phyloP scores from a whole-genome alignment of 92 coral and sea anemone species.

The Parazoanthus darwini region DNA sequence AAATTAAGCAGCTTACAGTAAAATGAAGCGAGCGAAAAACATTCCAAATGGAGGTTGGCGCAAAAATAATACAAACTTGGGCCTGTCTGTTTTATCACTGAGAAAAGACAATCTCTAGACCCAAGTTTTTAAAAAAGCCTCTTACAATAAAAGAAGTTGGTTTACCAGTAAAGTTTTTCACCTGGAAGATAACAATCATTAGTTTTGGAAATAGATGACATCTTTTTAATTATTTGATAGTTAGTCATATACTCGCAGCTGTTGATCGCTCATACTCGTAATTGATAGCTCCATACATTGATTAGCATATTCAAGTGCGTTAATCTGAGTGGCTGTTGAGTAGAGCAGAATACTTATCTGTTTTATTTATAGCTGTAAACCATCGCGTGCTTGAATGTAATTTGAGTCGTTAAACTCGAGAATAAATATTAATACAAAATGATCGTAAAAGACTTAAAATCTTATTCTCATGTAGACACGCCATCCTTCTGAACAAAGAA shows the following conservation, averaged over 20 bases:
- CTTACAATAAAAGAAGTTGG: neutral
- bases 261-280: neutral
- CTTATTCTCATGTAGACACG: too few species aligned
- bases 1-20: neutral
- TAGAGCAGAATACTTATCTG: neutral
- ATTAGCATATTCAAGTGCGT: neutral
- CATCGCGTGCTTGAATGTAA: too few species aligned
- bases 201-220: neutral
- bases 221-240: neutral
- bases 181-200: too few species aligned
- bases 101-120: neutral
- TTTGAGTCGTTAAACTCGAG: too few species aligned
- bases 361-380: too few species aligned
- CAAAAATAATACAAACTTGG: neutral
- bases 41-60: neutral
- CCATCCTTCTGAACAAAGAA: too few species aligned
- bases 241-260: neutral
- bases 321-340: neutral
- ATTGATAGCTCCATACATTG: neutral
- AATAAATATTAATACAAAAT: too few species aligned
- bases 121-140: neutral
- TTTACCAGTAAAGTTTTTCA: too few species aligned
- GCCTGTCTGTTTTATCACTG: neutral
- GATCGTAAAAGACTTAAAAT: too few species aligned
- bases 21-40: neutral